Conservation (phyloP, 2,888 invertebrate genomes). For the Cantharis lateralis region DNA sequence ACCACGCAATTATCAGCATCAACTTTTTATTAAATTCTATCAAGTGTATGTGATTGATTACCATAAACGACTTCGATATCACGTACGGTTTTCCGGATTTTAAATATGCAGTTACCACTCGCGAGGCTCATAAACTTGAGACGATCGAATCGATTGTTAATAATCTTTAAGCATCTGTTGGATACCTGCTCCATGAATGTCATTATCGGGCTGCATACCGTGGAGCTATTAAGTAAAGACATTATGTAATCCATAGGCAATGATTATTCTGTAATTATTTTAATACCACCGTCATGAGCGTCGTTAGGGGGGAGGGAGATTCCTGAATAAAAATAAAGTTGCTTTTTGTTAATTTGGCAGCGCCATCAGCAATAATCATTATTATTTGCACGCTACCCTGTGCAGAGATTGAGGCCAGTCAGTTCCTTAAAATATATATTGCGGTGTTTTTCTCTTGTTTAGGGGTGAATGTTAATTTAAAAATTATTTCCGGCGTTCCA, state of each 20-base stretch:
- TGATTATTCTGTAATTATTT: neutral
- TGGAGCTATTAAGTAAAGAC: neutral
- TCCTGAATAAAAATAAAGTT: neutral
- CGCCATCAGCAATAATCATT: too few relatives aligned
- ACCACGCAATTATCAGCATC: neutral
- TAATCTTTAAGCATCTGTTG: constrained; percentile 24
- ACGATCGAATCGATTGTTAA: constrained; percentile 30
- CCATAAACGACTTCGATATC: neutral
- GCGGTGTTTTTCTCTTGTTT: too few relatives aligned
- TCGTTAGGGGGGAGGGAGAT: neutral
- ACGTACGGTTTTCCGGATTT: constrained; percentile 4
- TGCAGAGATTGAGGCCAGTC: too few relatives aligned
- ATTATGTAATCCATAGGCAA: neutral
- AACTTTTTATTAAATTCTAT: neutral
- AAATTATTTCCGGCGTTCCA: too few relatives aligned
- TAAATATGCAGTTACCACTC: constrained; percentile 9
- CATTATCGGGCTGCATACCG: constrained; percentile 26
- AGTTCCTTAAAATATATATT: too few relatives aligned
- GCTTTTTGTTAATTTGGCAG: too few relatives aligned
- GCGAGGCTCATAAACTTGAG: constrained; percentile 15
- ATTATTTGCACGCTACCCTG: too few relatives aligned
- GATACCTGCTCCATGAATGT: constrained; percentile 26
- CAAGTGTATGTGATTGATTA: neutral
- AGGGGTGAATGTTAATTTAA: too few relatives aligned
- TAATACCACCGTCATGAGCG: neutral